These are phyloP conservation scores for Suricata suricatta DNA, from an alignment of 2,113 vertebrate species.

Conservation along the genomic window DNA sequence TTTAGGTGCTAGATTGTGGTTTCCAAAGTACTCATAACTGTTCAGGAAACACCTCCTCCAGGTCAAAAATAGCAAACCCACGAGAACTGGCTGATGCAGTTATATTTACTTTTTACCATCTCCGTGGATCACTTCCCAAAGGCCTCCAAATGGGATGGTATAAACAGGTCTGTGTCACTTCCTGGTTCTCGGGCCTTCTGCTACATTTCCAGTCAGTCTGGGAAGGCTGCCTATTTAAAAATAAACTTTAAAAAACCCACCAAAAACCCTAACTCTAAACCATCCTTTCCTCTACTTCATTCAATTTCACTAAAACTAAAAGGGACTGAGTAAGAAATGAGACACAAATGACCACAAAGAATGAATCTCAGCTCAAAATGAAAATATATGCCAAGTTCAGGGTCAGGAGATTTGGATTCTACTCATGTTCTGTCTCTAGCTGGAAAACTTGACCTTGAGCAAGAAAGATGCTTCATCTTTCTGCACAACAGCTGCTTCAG, in stretches of 20 bases:
- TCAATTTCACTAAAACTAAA: conserved; percentile 70
- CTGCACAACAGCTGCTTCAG: neutral
- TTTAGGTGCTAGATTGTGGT: conserved; percentile 40
- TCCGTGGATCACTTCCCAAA: conserved; percentile 36
- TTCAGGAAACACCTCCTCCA: conserved; percentile 64
- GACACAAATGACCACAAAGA: conserved; percentile 60
- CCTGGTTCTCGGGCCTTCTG: conserved; percentile 69
- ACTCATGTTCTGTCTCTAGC: neutral
- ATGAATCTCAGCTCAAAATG: conserved; percentile 49
- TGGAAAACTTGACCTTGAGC: conserved; percentile 22
- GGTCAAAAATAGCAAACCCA: conserved; percentile 71
- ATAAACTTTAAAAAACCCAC: conserved; percentile 75
- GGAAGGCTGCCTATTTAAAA: conserved; percentile 79
- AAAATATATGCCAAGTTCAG: conserved; percentile 39
- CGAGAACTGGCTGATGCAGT: conserved; percentile 38
- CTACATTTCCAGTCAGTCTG: conserved; percentile 69
- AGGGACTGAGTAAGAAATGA: conserved; percentile 19
- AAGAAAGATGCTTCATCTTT: conserved; percentile 4
- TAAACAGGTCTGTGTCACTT: conserved; percentile 79
- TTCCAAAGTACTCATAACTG: conserved; percentile 32
- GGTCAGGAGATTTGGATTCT: conserved; percentile 29
- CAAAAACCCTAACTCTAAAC: conserved; percentile 59
- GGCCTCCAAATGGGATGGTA: conserved; percentile 51
- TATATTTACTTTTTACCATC: conserved; percentile 69
- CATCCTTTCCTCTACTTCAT: conserved; percentile 58